Evolutionary conservation across 2,888 invertebrate species (phyloP).

Genomic region (Ephialtes manifestator): DNA sequence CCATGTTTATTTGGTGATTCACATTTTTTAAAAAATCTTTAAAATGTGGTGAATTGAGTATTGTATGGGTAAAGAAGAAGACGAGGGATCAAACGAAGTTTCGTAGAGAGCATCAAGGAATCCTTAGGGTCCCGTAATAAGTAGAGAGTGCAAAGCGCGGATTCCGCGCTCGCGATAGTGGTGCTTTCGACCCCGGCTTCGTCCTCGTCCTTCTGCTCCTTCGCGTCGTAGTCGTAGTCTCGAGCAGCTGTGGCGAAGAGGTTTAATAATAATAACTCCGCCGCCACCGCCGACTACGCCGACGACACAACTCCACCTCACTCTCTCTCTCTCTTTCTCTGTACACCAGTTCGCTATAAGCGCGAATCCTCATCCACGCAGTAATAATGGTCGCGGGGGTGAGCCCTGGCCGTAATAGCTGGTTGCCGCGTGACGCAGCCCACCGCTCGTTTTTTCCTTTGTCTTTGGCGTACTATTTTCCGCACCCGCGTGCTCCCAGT

Average conservation of each 20-base stretch:
- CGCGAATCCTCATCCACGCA: conserved; percentile 71
- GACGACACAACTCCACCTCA: conserved; percentile 38
- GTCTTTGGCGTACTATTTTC: conserved; percentile 15
- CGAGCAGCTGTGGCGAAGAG: conserved; percentile 70
- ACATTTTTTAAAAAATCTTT: not conserved
- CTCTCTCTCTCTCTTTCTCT: conserved; percentile 2
- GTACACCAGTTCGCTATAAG: conserved; percentile 63
- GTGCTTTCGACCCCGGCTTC: conserved; percentile 50
- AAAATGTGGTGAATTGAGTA: conserved; percentile 22
- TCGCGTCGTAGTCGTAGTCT: conserved; percentile 47
- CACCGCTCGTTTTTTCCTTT: conserved; percentile 21
- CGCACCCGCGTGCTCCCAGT: not conserved
- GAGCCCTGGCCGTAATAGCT: conserved; percentile 66
- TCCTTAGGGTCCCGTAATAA: conserved; percentile 49
- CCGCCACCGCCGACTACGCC: conserved; percentile 56
- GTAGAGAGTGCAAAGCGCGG: conserved; percentile 40
- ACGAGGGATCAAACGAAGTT: conserved; percentile 14
- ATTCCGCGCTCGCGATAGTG: conserved; percentile 30
- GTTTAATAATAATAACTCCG: conserved; percentile 73
- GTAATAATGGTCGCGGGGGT: conserved; percentile 80
- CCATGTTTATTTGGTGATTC: conserved; percentile 14
- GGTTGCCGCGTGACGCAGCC: conserved; percentile 61
- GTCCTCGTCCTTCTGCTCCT: conserved; percentile 52
- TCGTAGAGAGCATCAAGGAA: conserved; percentile 25
- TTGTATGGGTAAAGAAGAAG: conserved; percentile 18